These are phyloP conservation scores for Gymnothorax javanicus DNA, from an alignment of 2,797 vertebrate species.

Conservation along the genomic window DNA sequence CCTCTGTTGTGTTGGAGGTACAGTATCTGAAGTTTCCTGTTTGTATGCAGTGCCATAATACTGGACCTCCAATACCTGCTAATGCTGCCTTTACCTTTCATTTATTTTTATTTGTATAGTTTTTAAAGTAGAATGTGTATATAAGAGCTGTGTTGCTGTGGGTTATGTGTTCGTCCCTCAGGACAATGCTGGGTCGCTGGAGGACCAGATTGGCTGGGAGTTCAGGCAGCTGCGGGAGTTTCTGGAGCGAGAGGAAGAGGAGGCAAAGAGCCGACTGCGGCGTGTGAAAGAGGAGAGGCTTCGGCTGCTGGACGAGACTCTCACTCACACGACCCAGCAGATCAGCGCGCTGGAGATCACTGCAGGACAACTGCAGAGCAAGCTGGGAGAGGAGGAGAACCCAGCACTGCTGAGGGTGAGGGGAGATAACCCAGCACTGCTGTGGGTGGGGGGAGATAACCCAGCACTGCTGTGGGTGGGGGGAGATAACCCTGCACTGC, in stretches of 20 bases:
- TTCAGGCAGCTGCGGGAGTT: slow-evolving; percentile 64
- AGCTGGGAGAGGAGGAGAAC: slow-evolving; percentile 66
- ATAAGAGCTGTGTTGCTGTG: not conserved
- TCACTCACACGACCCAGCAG: slow-evolving; percentile 62
- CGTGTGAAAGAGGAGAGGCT: slow-evolving; percentile 65
- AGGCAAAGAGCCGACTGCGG: slow-evolving; percentile 59
- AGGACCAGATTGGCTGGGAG: slow-evolving; percentile 62
- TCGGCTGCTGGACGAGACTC: slow-evolving; percentile 60
- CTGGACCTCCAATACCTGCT: not conserved
- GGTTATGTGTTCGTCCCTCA: slow-evolving; percentile 34
- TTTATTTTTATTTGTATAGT: not conserved
- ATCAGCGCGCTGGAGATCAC: slow-evolving; percentile 63
- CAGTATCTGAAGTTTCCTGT: not conserved
- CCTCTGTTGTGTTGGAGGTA: not conserved
- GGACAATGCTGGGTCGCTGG: slow-evolving; percentile 60
- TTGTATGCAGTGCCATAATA: not conserved
- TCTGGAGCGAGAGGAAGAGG: slow-evolving; percentile 63
- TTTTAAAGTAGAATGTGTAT: not conserved
- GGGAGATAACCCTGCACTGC: not conserved
- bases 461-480: too few species aligned
- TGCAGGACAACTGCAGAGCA: slow-evolving; percentile 53
- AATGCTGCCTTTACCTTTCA: not conserved
- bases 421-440: not conserved
- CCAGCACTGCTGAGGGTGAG: slow-evolving; percentile 68
- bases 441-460: not conserved